These are phyloP conservation scores for Patella caerulea DNA, from an alignment of 2,888 invertebrate genomes.

Conservation along the genomic window DNA sequence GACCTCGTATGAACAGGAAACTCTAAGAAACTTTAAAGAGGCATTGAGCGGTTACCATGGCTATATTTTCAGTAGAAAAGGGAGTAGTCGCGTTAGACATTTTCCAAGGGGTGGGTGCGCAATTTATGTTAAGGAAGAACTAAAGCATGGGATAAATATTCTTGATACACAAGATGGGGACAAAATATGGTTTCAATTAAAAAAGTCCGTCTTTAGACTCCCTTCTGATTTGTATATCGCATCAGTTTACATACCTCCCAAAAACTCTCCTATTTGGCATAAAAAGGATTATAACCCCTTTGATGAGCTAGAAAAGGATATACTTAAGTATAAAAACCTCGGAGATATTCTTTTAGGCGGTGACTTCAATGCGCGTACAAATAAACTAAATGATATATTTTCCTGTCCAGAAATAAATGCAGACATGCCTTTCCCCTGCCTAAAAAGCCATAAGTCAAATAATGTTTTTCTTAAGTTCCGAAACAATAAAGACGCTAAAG, in stretches of 20 bases:
- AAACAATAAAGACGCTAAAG: constrained; percentile 10
- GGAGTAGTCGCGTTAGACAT: no score
- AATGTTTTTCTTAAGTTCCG: background rate
- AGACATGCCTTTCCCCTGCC: background rate
- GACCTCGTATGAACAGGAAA: no score
- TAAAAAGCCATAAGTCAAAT: background rate
- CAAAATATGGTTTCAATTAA: constrained; percentile 20
- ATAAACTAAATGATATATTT: constrained; percentile 1
- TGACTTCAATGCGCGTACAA: no score
- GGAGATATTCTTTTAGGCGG: constrained; percentile 2
- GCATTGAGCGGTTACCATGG: no score
- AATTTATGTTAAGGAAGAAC: background rate
- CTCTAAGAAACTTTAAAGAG: no score
- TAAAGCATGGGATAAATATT: background rate
- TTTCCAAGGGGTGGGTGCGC: background rate
- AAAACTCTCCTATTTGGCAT: constrained; percentile 14
- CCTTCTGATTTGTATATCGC: constrained; percentile 23
- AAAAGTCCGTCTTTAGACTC: constrained; percentile 21
- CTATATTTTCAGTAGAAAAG: no score
- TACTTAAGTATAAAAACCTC: background rate
- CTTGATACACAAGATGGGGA: background rate
- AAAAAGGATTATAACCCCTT: constrained; percentile 15
- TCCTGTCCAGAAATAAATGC: background rate
- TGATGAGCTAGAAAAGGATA: constrained; percentile 16
- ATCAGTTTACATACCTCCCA: constrained; percentile 18